Evolutionary conservation across 2,888 invertebrate genomes (phyloP).

Genomic region (Ectobius pallidus): DNA sequence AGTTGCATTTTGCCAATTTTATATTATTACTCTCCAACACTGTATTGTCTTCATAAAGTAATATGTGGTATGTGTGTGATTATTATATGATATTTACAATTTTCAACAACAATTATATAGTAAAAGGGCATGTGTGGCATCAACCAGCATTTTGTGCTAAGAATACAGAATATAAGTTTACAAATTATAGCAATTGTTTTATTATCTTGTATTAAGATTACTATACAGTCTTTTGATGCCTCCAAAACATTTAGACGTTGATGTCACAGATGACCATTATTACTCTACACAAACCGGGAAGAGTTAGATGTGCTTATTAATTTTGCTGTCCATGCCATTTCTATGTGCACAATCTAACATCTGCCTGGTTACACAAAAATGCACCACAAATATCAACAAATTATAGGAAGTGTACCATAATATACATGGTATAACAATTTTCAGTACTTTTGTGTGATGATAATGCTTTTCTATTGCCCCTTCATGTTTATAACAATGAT

Average conservation of each 20-base stretch:
- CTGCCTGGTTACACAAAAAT: constrained; percentile 6
- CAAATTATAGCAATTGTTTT: no score
- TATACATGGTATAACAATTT: constrained; percentile 14
- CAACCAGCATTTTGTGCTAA: neutral
- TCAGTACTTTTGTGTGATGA: neutral
- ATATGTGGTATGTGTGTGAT: neutral
- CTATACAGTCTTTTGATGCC: no score
- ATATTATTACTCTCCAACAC: neutral
- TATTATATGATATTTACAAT: constrained; percentile 9
- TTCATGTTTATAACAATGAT: constrained; percentile 19
- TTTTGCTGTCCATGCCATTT: neutral
- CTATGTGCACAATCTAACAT: neutral
- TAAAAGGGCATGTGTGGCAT: neutral
- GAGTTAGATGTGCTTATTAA: neutral
- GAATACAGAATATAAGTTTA: neutral
- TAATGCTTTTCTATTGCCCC: neutral
- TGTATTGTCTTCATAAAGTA: constrained; percentile 15
- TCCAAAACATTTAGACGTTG: neutral
- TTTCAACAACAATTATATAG: constrained; percentile 2
- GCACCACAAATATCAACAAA: constrained; percentile 16
- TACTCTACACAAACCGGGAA: neutral
- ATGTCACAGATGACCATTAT: neutral
- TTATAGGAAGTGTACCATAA: constrained; percentile 12
- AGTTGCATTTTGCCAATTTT: neutral
- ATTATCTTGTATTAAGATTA: no score